phyloP scores from a whole-genome alignment of 1,140 invertebrate species.

The Ridgeia piscesae region DNA sequence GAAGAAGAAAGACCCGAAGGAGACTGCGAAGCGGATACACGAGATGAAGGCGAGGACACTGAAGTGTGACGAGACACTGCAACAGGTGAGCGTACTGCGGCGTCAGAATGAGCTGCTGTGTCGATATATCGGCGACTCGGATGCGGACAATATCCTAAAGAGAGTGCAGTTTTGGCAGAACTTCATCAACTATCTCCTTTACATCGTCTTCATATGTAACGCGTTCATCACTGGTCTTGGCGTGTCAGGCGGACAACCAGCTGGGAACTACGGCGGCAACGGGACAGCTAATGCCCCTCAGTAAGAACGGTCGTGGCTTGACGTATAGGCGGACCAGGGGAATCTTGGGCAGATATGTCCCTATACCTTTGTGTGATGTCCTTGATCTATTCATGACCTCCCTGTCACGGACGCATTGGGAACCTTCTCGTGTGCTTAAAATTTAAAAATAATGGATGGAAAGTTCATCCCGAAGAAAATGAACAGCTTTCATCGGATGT shows the following conservation, averaged over 20 bases:
- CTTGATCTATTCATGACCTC: too few species aligned
- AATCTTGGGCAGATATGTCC: too few species aligned
- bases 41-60: not conserved
- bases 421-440: too few species aligned
- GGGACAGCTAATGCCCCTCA: not conserved
- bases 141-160: slow-evolving; percentile 1
- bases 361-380: too few species aligned
- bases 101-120: not conserved
- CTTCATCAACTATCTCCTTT: slow-evolving; percentile 16
- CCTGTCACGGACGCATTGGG: too few species aligned
- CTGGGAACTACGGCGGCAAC: not conserved
- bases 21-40: not conserved
- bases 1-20: not conserved
- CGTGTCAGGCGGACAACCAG: not conserved
- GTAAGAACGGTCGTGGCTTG: not conserved
- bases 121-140: not conserved
- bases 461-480: too few species aligned
- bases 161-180: slow-evolving; percentile 17
- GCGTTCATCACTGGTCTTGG: slow-evolving; percentile 21
- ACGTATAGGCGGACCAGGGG: not conserved
- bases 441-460: too few species aligned
- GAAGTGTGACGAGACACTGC: not conserved
- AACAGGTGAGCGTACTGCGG: not conserved
- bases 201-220: slow-evolving; percentile 17
- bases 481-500: too few species aligned